These are phyloP conservation scores for Notothenia rossii DNA, from an alignment of 2,113 vertebrate species.

Conservation along the genomic window DNA sequence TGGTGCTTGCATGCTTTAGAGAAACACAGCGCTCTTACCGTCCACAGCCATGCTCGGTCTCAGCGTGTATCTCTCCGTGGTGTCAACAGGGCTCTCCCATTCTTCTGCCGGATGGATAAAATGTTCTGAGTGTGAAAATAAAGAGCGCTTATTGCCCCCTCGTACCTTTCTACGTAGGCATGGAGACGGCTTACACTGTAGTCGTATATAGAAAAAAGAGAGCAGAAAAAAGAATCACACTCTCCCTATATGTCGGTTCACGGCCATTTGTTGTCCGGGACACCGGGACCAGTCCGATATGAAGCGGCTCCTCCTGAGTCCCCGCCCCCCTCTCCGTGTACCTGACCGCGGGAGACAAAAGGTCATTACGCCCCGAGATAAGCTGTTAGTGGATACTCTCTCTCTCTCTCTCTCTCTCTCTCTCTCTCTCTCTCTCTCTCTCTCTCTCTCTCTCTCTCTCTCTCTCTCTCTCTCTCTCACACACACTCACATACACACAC, in stretches of 20 bases:
- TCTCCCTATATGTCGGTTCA: conserved; percentile 35
- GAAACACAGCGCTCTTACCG: conserved; percentile 77
- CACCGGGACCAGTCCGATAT: conserved; percentile 60
- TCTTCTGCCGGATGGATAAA: conserved; percentile 46
- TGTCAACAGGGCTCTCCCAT: conserved; percentile 81
- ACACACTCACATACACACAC: neutral
- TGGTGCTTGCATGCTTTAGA: neutral
- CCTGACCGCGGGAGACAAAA: conserved; percentile 76
- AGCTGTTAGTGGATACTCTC: conserved; percentile 45
- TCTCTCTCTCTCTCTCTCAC: neutral
- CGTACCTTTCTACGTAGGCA: conserved; percentile 31
- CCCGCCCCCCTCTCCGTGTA: conserved; percentile 63
- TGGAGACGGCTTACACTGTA: conserved; percentile 1
- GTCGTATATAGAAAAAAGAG: neutral
- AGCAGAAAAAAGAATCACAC: conserved; percentile 34
- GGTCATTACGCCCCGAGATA: conserved; percentile 68
- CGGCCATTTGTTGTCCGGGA: conserved; percentile 70
- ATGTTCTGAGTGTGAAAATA: conserved; percentile 17
- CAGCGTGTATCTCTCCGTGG: conserved; percentile 82
- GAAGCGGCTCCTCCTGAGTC: conserved; percentile 50
- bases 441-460: conserved; percentile 8
- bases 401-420: neutral
- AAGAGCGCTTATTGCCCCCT: conserved; percentile 46
- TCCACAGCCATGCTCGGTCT: conserved; percentile 86
- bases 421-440: neutral